Base-by-base conservation (phyloP, 2,888 invertebrate species). In the Hemaris fuciformis region DNA sequence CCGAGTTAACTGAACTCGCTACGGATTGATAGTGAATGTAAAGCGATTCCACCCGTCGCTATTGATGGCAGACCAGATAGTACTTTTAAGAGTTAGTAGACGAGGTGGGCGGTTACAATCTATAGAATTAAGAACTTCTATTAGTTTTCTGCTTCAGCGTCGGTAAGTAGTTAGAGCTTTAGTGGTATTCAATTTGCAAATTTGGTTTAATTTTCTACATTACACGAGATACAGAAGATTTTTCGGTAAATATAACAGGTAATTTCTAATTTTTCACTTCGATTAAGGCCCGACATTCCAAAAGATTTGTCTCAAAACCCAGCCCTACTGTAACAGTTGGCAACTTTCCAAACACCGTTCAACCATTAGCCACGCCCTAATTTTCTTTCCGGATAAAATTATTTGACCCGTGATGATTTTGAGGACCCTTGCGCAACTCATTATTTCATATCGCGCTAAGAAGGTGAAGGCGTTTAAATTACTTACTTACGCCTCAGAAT, bases 351-450 rank as follows among this genome's bases (percentile, higher is more conserved):
- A 90, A 85, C 80, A 76, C 75, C 74, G 74, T 76, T 78, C 79
- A 73, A 83, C 82, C 78, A 81, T 82, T 81, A 79, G 75, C 79
- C 73, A 79, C 73, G 88, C 80, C 81, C 87, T 87, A 85, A 87
- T 87, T 90, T 84, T 83, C 79, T 80, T 78, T 78, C 76, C 70
- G 72, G 77, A 77, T 77, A 76, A 83, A 83, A 83, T 83, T 80
- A 84, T 82, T 79, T 78, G 76, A 76, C 72, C 74, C 75, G 69
- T 73, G 75, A 81, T 79, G 70, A 73, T 76, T 77, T 75, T 65
- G 67, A 68, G 62, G 73, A 68, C 70, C 69, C 67, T 65, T 68
- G 67, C 64, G 65, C 41, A 70, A 68, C 57, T 64, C 63, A 66
- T 70, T 73, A 64, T 62, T 67, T 43, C n/a, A 43, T 20, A 43